Evolutionary conservation across 2,888 invertebrate genomes (phyloP).

Genomic region (Leptinotarsa tumamoca): DNA sequence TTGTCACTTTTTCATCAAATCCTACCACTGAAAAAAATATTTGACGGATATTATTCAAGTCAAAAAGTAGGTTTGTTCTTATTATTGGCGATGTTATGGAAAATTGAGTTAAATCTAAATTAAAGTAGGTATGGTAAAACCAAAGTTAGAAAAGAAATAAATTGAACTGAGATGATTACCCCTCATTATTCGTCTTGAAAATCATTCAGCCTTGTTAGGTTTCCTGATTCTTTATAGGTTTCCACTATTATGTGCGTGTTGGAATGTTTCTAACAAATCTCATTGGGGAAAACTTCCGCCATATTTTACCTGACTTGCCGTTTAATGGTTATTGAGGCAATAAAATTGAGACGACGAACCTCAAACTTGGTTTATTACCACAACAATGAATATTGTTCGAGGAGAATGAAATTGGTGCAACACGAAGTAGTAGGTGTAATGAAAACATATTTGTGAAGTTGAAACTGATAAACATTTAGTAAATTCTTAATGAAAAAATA

Average conservation of each 20-base stretch:
- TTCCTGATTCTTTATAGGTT: not conserved
- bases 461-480: not conserved
- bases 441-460: not conserved
- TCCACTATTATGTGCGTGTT: not conserved
- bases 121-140: too few species aligned
- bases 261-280: conserved; percentile 6
- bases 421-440: not conserved
- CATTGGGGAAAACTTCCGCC: conserved; percentile 12
- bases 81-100: too few species aligned
- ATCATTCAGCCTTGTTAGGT: too few species aligned
- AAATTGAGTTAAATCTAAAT: too few species aligned
- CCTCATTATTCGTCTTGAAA: too few species aligned
- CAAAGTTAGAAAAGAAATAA: too few species aligned
- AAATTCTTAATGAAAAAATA: too few species aligned
- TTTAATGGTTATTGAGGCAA: conserved; percentile 28
- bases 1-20: too few species aligned
- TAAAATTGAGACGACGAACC: conserved; percentile 31
- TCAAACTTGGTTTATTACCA: conserved; percentile 31
- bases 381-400: conserved; percentile 23
- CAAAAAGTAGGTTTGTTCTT: too few species aligned
- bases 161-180: not conserved
- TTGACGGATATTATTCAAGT: too few species aligned
- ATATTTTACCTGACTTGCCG: conserved; percentile 30
- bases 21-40: too few species aligned
- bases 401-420: conserved; percentile 10